Conservation (phyloP, 2,888 invertebrate species). For the Axea sp. region DNA sequence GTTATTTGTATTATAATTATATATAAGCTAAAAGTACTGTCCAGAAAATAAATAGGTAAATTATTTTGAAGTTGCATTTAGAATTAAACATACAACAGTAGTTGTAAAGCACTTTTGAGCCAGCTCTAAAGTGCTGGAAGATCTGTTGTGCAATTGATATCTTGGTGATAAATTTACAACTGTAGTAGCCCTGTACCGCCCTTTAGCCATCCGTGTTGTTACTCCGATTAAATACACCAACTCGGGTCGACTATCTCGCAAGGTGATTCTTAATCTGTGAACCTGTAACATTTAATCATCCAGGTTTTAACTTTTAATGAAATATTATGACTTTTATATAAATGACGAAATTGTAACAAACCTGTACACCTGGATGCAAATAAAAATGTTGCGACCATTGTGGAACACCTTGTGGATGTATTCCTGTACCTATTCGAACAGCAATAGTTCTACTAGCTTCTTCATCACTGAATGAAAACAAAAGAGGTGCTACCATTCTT, state of each 20-base stretch:
- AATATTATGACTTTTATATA: too few relatives aligned
- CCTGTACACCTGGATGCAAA: slow-evolving; percentile 88
- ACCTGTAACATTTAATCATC: slow-evolving; percentile 67
- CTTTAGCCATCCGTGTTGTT: slow-evolving; percentile 91
- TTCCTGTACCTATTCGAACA: slow-evolving; percentile 87
- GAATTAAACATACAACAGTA: slow-evolving; percentile 82
- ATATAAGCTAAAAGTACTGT: too few relatives aligned
- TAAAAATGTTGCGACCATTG: slow-evolving; percentile 94
- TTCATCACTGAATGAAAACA: slow-evolving; percentile 95
- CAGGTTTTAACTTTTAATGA: too few relatives aligned
- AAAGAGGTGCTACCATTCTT: slow-evolving; percentile 93
- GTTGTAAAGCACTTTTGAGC: slow-evolving; percentile 92
- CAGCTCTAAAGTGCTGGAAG: slow-evolving; percentile 87
- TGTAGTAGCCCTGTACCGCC: slow-evolving; percentile 93
- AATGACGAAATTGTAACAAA: slow-evolving; percentile 71
- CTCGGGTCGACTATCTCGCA: slow-evolving; percentile 84
- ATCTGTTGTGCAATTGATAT: slow-evolving; percentile 95
- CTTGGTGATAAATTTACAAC: slow-evolving; percentile 96
- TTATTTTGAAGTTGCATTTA: too few relatives aligned
- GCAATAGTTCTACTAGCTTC: slow-evolving; percentile 90
- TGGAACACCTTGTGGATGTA: slow-evolving; percentile 81
- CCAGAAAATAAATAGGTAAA: too few relatives aligned
- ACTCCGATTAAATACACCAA: slow-evolving; percentile 92
- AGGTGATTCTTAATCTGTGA: slow-evolving; percentile 82
- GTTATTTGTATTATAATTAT: too few relatives aligned